Evolutionary conservation across 2,797 vertebrate genomes (phyloP).

Genomic region (Helostoma temminkii): DNA sequence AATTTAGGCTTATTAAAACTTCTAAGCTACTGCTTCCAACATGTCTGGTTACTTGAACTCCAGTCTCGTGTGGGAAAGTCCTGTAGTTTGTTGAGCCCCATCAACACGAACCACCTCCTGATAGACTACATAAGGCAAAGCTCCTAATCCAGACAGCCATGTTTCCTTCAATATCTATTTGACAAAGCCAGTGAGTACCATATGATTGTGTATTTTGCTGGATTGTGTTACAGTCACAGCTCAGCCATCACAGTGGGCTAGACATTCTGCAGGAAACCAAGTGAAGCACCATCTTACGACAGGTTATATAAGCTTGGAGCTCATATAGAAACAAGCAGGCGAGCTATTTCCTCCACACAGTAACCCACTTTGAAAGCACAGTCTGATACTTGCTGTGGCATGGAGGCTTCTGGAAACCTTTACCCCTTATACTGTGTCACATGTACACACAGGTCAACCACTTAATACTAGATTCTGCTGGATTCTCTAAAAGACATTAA

Average conservation of each 20-base stretch:
- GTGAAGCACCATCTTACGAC: background rate
- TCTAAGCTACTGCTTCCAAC: no score
- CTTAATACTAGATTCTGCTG: no score
- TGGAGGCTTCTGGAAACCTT: background rate
- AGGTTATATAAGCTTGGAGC: slow-evolving; percentile 12
- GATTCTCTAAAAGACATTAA: no score
- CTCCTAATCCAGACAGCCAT: background rate
- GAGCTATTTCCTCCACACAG: slow-evolving; percentile 15
- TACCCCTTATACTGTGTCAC: no score
- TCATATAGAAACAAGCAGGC: slow-evolving; percentile 3
- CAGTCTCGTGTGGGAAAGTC: no score
- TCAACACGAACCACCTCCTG: no score
- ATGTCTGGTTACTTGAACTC: no score
- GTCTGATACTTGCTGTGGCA: background rate
- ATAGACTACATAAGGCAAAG: no score
- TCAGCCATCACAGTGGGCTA: background rate
- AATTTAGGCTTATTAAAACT: no score
- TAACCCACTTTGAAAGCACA: background rate
- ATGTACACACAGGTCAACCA: no score
- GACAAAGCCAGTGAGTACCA: background rate
- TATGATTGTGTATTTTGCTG: background rate
- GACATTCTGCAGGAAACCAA: background rate
- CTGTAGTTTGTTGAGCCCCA: no score
- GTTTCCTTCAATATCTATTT: background rate
- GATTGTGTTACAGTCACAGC: background rate